Evolutionary conservation across 2,888 invertebrate species (phyloP), one percentile per base, ranked within the genome.

Genomic region (Tipula confusa): DNA sequence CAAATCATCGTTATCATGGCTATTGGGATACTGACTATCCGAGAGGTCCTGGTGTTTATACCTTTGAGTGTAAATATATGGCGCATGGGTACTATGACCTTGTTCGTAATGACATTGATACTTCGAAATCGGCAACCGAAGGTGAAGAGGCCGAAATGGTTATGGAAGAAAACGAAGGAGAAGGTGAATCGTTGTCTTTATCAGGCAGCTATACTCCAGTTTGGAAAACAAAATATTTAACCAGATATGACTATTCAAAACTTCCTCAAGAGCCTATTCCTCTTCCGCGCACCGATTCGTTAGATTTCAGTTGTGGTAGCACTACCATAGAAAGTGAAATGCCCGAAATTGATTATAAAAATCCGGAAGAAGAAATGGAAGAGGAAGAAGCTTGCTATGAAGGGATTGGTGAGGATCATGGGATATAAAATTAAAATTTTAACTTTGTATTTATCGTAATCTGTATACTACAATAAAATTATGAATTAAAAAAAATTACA

Each of bases 11-110:
- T 29, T 93, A 92, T 86, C 94, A 95, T 86, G 96, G 96, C 0
- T 91, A 90, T 5, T 96, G 95, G 93, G 90, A 92, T 84, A 91
- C 91, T 84, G 93, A 94, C 38, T 90, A 93, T 87, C 94, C 95
- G 0, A 92, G 92, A 86, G 96, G 95, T 0, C 91, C 92, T 0
- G 95, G 95, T 0, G 94, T 94, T 84, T 96, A 94, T 86, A 93
- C 93, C 2, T 96, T 95, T 86, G 93, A 95, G 85, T 92, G 93
- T n/a, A 92, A 93, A 85, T 93, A 93, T 85, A 94, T 96, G 92
- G 93, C 94, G 85, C 93, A 94, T 86, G 96, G 96, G 0, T 93
- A 91, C 86, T 85, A 82, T 48, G 83, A 83, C 15, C 9, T 18
- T 29, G 29, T 83, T 28, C 29, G 33, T 1, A 18, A 13, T 11